A percentile compares a stretch with the other conserved stretches of the same genome.
These are phyloP conservation scores for Abrostola triplasia DNA, from an alignment of 2,888 invertebrate species.

Conservation along the genomic window DNA sequence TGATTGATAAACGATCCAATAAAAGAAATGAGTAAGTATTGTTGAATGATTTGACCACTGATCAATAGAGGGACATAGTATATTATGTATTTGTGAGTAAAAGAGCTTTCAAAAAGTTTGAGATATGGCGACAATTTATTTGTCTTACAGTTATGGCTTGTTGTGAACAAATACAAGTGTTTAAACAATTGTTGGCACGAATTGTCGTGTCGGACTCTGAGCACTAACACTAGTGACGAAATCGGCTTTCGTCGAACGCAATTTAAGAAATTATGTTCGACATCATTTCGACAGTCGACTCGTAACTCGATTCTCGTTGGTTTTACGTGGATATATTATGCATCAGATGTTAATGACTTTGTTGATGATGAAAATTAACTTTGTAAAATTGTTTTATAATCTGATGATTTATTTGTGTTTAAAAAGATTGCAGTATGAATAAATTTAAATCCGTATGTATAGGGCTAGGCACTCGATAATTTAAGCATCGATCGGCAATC, in stretches of 20 bases:
- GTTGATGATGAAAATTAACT: constrained; percentile 43
- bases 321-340: constrained; percentile 60
- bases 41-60: constrained; percentile 4
- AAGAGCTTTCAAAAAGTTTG: constrained; percentile 20
- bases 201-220: constrained; percentile 62
- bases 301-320: constrained; percentile 57
- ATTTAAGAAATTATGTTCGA: constrained; percentile 72
- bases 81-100: neutral
- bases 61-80: neutral
- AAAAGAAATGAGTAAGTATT: neutral
- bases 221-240: constrained; percentile 66
- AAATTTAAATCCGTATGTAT: neutral
- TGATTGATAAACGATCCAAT: constrained; percentile 12
- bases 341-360: constrained; percentile 59
- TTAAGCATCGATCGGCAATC: no score
- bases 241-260: constrained; percentile 71
- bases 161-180: constrained; percentile 50
- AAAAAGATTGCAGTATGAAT: constrained; percentile 4
- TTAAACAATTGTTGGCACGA: constrained; percentile 61
- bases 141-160: constrained; percentile 40
- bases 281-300: constrained; percentile 66
- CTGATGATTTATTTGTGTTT: constrained; percentile 20
- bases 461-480: no score
- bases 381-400: constrained; percentile 20
- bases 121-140: constrained; percentile 27